Conservation (phyloP, 2,888 invertebrate species). For the Diloba caeruleocephala region DNA sequence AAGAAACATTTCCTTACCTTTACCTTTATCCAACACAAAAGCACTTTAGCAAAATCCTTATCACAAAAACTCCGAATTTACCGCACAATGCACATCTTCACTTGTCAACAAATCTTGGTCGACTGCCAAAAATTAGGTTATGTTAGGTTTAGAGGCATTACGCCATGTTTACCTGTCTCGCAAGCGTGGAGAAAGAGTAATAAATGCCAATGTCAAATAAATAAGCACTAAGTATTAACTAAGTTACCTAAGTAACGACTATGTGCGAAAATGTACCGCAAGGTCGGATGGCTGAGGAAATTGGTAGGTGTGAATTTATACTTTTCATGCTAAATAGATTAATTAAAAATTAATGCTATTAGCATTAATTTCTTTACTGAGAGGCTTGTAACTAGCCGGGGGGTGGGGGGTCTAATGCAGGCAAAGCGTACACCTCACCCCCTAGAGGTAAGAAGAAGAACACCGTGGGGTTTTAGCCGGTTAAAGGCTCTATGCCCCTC, state of each 20-base stretch:
- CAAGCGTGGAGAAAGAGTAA: constrained; percentile 43
- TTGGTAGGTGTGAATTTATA: constrained; percentile 12
- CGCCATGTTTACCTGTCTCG: constrained; percentile 41
- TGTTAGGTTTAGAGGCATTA: constrained; percentile 26
- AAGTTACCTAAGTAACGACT: constrained; percentile 34
- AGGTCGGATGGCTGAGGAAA: constrained; percentile 18
- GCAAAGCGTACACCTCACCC: too few species aligned
- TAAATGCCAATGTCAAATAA: constrained; percentile 57
- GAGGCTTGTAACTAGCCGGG: too few species aligned
- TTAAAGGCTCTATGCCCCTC: too few species aligned
- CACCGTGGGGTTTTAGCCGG: too few species aligned
- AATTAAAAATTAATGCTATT: too few species aligned
- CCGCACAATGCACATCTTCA: constrained; percentile 31
- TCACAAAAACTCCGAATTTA: constrained; percentile 7
- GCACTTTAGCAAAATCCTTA: constrained; percentile 11
- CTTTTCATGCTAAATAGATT: neutral
- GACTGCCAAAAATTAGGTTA: constrained; percentile 47
- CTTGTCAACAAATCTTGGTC: constrained; percentile 27
- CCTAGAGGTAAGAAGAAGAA: too few species aligned
- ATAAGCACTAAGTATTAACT: constrained; percentile 33
- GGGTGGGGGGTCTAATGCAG: too few species aligned
- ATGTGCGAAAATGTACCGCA: constrained; percentile 31
- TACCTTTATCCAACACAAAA: constrained; percentile 35
- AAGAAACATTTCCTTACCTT: constrained; percentile 19
- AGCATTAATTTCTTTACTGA: too few species aligned